Base-by-base conservation (phyloP, 2,888 invertebrate species). In the Campaea margaritaria region DNA sequence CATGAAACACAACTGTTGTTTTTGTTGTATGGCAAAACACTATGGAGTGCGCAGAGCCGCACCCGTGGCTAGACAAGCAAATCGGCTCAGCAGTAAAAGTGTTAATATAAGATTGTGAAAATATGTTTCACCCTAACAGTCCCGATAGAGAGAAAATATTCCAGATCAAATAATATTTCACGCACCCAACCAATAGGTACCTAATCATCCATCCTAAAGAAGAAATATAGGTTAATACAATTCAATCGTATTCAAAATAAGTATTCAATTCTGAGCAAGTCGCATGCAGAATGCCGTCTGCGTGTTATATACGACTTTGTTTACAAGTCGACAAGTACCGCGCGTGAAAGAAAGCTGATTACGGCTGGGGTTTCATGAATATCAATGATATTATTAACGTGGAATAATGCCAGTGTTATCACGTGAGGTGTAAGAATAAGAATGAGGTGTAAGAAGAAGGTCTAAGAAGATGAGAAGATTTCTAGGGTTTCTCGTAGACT, bases 361-460 rank as follows among this genome's bases (percentile, higher is more conserved):
- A 74, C 64, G 61, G 55, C 51, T 47, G 58, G 58, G 62, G 68
- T 71, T 69, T 58, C 64, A 75, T 78, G 76, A 79, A 78, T 79
- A 78, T 67, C 72, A 78, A 79, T 74, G 70, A 72, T 69, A 62
- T 70, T 59, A 59, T 59, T 50, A 59, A 46, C 50, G 59, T 41
- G 13, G 42, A 71, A 72, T 74, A 70, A 71, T 56, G 64, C 45
- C 15, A 13, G 51, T 44, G 45, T 62, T 61, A 64, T 61, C 59
- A 55, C 54, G 45, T 54, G 53, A 36, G 16, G 36, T 36, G n/a
- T 21, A 21, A 3, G 21, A 21, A 21, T 5, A 21, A 21, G 21
- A 21, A n/a, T 54, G 53, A 36, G 16, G 36, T 36, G n/a, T 21
- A 21, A 3, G 21, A 21, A 21, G 3, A 21, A 21, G 21, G 5